Evolutionary conservation across 53 echinoderm and acorn worm species (phyloP), one percentile per base, ranked within the genome.

Genomic region (Crossaster papposus): DNA sequence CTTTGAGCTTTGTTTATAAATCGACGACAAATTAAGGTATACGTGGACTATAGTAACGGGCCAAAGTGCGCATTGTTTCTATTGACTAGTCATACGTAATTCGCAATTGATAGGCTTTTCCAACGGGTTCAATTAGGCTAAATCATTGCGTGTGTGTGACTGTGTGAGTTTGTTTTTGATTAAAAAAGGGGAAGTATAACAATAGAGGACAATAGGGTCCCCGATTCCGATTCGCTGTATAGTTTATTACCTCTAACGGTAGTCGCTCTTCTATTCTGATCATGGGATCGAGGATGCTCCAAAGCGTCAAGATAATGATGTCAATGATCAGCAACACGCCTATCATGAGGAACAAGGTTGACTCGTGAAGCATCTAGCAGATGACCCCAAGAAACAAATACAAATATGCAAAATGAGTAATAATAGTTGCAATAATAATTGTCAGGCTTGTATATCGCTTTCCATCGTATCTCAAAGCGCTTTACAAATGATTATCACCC

Each of bases 281-380:
- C 96, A 98, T 95, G 20, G 99, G 99, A 83, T 98, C 99, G 53
- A 98, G 72, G 72, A 95, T 94, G 81, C 93, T 90, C 99, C 99
- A 98, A 2, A 96, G 78, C 30, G 94, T 90, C 77, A 98, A 88
- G 2, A 98, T 76, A 52, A 94, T 90, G 30, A 94, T 94, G 79
- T 98, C 99, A 29, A 98, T 92, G 14, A 94, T 88, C 28, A 98
- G 79, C 51, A 98, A 79, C 33, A 94, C 90, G 8, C 95, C 95
- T 24, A 98, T 96, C 99, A 98, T 98, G 17, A 96, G 88, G 81
- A 98, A 98, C 65, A 98, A 88, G 24, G 94, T 95, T 50, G 99
- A 98, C 72, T 98, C 99, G 76, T 96, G 96, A 36, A 98, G 91
- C 99, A 96, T 98, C 99, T 98, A 84, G 64, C 23, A 64, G 20